Percentiles rank a stretch among this genome's conserved stretches.
phyloP scores from a whole-genome alignment of 2,797 vertebrate species.

The Odontamblyopus rebecca region DNA sequence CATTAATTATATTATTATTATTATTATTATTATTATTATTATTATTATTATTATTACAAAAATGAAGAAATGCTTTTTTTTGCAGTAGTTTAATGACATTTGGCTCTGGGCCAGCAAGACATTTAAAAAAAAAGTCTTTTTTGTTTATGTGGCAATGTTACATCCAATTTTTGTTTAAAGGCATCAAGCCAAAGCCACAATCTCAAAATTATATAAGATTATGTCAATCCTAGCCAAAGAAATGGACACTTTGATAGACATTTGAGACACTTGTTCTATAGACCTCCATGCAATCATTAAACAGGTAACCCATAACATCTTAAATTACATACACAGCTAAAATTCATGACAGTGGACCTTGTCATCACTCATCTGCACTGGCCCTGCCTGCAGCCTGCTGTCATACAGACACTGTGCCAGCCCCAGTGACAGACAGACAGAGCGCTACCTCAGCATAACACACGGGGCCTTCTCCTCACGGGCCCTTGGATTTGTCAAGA shows the following conservation, averaged over 20 bases:
- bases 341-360: slow-evolving; percentile 5
- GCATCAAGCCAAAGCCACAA: not conserved
- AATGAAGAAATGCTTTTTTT: not conserved
- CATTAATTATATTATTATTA: too few relatives aligned
- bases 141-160: not conserved
- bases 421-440: slow-evolving; percentile 38
- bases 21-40: too few relatives aligned
- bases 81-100: too few relatives aligned
- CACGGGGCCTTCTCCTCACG: slow-evolving; percentile 59
- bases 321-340: not conserved
- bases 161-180: not conserved
- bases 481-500: slow-evolving; percentile 82
- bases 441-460: slow-evolving; percentile 81
- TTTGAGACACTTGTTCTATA: too few relatives aligned
- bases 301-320: not conserved
- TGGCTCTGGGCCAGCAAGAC: too few relatives aligned
- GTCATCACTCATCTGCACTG: slow-evolving; percentile 3
- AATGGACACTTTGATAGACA: not conserved
- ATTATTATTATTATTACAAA: too few relatives aligned
- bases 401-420: slow-evolving; percentile 53
- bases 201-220: too few relatives aligned
- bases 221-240: not conserved
- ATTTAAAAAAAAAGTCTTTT: too few relatives aligned
- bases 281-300: not conserved
- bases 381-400: slow-evolving; percentile 25